Conservation (phyloP, 2,797 vertebrate genomes). For the Eospalax fontanierii region DNA sequence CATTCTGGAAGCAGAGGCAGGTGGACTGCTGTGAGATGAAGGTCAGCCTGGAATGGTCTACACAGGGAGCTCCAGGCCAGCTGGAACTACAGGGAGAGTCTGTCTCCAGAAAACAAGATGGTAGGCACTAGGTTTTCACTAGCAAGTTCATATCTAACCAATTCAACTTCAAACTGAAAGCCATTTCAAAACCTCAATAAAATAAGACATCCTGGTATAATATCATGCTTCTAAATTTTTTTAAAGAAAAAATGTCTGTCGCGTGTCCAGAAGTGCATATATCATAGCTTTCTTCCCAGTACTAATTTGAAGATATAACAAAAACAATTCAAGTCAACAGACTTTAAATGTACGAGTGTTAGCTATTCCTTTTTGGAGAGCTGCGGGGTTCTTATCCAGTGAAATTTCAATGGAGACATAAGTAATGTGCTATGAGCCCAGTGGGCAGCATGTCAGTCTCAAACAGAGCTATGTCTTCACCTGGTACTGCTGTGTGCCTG, state of each 20-base stretch:
- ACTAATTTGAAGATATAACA: background rate
- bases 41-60: too few species aligned
- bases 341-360: slow-evolving; percentile 15
- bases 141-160: background rate
- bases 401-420: background rate
- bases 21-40: too few species aligned
- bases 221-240: background rate
- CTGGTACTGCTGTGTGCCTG: background rate
- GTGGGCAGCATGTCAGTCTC: background rate
- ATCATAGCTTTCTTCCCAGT: background rate
- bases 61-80: too few species aligned
- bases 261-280: background rate
- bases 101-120: too few species aligned
- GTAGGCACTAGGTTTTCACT: background rate
- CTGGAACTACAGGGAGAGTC: too few species aligned
- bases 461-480: background rate
- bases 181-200: slow-evolving; percentile 41
- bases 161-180: slow-evolving; percentile 3
- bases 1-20: too few species aligned
- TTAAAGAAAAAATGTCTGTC: background rate
- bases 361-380: slow-evolving; percentile 11
- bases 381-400: background rate
- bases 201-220: background rate
- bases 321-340: slow-evolving; percentile 43
- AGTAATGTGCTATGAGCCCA: background rate